Conservation (phyloP, 2,888 invertebrate genomes). For the Furcula furcula region DNA sequence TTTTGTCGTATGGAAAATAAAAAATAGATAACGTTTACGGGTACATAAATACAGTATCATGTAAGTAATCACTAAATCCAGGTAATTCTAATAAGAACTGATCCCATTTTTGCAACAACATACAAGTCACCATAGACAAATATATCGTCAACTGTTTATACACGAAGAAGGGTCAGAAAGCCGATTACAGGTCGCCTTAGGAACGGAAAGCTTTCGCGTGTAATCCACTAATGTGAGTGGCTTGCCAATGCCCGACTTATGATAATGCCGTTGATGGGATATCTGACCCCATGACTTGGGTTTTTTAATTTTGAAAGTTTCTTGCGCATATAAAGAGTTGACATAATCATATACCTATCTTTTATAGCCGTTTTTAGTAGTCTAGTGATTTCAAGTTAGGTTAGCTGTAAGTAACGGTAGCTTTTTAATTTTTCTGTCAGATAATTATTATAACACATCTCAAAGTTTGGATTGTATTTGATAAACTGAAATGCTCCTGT, state of each 20-base stretch:
- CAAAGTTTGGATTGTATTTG: too few relatives aligned
- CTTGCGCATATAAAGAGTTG: too few relatives aligned
- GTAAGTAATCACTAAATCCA: conserved; percentile 3
- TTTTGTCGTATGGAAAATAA: too few relatives aligned
- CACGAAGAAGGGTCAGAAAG: conserved; percentile 61
- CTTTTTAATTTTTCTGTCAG: too few relatives aligned
- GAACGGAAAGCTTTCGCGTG: conserved; percentile 66
- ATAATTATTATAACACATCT: too few relatives aligned
- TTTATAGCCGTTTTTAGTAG: too few relatives aligned
- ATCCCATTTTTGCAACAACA: background rate
- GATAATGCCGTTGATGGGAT: conserved; percentile 38
- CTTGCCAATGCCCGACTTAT: conserved; percentile 50
- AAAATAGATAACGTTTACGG: too few relatives aligned
- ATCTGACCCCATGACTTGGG: conserved; percentile 8
- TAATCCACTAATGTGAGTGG: conserved; percentile 69
- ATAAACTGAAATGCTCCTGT: too few relatives aligned
- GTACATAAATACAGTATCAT: conserved; percentile 10
- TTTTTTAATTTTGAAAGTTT: too few relatives aligned
- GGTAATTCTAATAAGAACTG: background rate
- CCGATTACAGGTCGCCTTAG: conserved; percentile 69
- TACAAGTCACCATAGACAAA: conserved; percentile 20
- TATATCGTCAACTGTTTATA: conserved; percentile 38
- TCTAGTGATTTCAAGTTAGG: too few relatives aligned
- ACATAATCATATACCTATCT: too few relatives aligned
- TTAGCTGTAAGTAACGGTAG: too few relatives aligned